These are phyloP conservation scores for Apolygus lucorum DNA, from an alignment of 1,140 invertebrate genomes.

Conservation along the genomic window DNA sequence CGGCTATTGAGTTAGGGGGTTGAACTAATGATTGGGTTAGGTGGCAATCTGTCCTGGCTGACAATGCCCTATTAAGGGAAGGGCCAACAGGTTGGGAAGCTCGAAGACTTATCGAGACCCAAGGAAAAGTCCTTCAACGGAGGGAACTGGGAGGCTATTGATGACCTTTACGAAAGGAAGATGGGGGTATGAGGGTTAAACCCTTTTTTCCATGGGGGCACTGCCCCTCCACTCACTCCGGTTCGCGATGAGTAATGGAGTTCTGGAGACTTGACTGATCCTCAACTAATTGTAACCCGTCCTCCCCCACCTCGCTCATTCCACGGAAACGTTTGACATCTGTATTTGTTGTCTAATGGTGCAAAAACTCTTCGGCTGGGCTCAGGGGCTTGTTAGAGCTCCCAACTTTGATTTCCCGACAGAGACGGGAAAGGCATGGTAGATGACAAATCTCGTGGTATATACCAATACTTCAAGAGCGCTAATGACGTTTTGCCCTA, in stretches of 20 bases:
- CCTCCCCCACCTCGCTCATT: neutral
- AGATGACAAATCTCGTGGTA: neutral
- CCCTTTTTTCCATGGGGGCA: too few relatives aligned
- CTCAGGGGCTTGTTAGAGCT: neutral
- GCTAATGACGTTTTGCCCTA: neutral
- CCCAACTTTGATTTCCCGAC: neutral
- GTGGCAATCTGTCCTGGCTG: slow-evolving; percentile 2
- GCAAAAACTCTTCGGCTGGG: neutral
- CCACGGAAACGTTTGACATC: neutral
- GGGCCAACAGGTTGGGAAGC: slow-evolving; percentile 5
- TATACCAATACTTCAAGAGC: neutral
- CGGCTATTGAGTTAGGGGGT: neutral
- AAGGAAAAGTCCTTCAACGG: neutral
- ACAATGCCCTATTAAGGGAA: slow-evolving; percentile 5
- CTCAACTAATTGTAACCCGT: slow-evolving; percentile 4
- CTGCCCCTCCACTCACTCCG: too few relatives aligned
- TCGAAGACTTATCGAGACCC: slow-evolving; percentile 1
- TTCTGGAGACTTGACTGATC: slow-evolving; percentile 6
- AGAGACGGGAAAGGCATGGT: neutral
- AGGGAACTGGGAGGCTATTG: neutral
- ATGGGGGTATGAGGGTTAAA: too few relatives aligned
- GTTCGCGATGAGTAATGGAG: slow-evolving; percentile 1
- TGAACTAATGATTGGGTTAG: slow-evolving; percentile 12
- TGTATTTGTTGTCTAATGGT: slow-evolving; percentile 10
- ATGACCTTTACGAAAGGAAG: slow-evolving; percentile 2